A percentile compares a stretch with the other conserved stretches of the same genome.
Conservation (phyloP, 2,113 vertebrate genomes). For the Micromys minutus region DNA sequence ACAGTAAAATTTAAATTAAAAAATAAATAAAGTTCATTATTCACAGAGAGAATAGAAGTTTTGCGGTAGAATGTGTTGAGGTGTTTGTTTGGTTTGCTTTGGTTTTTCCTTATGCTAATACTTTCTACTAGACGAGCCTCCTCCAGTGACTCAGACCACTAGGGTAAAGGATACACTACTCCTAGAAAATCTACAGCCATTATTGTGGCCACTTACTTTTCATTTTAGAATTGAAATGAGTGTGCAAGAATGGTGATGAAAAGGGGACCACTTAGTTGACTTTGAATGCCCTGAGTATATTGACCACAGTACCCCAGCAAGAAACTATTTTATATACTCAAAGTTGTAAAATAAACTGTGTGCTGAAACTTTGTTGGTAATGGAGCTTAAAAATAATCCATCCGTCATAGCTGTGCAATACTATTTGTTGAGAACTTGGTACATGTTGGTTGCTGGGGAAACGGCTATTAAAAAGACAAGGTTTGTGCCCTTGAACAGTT, state of each 20-base stretch:
- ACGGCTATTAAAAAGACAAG: background rate
- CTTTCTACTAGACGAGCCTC: background rate
- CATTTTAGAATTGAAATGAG: background rate
- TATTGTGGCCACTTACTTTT: background rate
- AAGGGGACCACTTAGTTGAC: background rate
- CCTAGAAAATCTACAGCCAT: rapidly evolving
- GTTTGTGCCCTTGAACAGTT: background rate
- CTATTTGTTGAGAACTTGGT: background rate
- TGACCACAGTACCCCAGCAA: background rate
- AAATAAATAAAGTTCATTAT: background rate
- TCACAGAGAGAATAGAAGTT: background rate
- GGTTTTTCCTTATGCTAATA: background rate
- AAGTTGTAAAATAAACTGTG: background rate
- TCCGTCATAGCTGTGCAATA: background rate
- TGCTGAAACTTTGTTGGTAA: background rate
- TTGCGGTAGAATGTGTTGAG: background rate
- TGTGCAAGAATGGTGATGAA: background rate
- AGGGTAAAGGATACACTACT: background rate
- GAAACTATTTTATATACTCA: background rate
- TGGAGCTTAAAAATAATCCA: background rate
- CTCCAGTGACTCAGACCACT: rapidly evolving
- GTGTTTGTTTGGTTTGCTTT: background rate
- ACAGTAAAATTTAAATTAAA: background rate
- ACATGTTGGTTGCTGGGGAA: background rate
- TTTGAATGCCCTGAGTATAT: background rate